Evolutionary conservation across 1,140 invertebrate species (phyloP).

Genomic region (Platyura marginata): DNA sequence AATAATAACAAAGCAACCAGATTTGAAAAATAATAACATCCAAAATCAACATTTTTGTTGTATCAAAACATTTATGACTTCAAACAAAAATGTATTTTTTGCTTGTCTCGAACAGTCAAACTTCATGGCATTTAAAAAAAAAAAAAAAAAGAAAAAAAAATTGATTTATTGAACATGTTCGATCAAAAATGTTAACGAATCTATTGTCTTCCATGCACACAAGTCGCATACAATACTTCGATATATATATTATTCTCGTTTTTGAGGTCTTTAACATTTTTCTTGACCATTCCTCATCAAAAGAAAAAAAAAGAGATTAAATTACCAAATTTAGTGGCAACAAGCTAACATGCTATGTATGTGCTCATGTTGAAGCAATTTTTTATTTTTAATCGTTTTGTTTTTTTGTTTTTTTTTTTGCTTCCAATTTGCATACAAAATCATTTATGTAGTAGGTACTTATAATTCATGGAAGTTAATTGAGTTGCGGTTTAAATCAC

Average conservation of each 20-base stretch:
- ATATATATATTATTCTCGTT: no score
- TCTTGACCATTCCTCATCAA: not conserved
- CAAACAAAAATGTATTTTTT: not conserved
- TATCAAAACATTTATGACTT: not conserved
- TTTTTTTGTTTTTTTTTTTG: not conserved
- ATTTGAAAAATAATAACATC: no score
- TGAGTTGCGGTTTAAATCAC: no score
- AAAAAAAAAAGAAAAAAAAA: no score
- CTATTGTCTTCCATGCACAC: not conserved
- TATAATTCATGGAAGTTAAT: not conserved
- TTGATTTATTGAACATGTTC: not conserved
- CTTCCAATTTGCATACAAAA: not conserved
- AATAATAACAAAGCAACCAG: no score
- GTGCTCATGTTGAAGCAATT: no score
- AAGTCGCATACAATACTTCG: no score
- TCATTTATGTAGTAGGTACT: not conserved
- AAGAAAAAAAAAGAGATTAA: not conserved
- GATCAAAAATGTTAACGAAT: not conserved
- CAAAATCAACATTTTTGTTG: not conserved
- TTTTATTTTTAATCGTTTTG: not conserved
- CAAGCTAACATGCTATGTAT: not conserved
- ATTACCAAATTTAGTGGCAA: not conserved
- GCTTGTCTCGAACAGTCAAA: no score
- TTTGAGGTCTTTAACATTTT: no score
- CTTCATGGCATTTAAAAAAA: no score